phyloP scores from a whole-genome alignment of 2,797 vertebrate genomes.

The Thaleichthys pacificus region DNA sequence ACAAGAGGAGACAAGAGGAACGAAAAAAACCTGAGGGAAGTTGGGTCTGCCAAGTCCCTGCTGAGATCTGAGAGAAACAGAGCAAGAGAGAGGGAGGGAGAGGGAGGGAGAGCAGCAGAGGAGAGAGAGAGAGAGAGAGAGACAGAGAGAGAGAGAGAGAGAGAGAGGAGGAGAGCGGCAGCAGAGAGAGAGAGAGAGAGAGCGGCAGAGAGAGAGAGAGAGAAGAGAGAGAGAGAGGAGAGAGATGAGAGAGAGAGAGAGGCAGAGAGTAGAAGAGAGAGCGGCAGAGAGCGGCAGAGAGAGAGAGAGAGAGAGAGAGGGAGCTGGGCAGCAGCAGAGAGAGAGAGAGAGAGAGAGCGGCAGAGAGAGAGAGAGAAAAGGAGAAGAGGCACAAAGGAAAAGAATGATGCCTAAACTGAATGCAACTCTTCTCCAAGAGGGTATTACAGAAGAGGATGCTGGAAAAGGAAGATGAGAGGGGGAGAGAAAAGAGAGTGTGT shows the following conservation, averaged over 20 bases:
- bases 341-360: background rate
- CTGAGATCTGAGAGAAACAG: constrained; percentile 37
- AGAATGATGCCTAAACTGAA: constrained; percentile 55
- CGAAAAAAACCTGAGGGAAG: background rate
- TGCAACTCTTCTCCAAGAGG: constrained; percentile 44
- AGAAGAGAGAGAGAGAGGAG: constrained; percentile 25
- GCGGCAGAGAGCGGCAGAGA: background rate
- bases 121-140: background rate
- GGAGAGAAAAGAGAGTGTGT: constrained; percentile 11
- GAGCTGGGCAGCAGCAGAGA: too few relatives aligned
- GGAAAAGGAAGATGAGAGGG: constrained; percentile 11
- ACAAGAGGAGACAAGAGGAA: background rate
- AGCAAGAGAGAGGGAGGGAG: constrained; percentile 6
- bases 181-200: constrained; percentile 27
- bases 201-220: constrained; percentile 26
- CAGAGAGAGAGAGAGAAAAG: background rate
- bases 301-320: background rate
- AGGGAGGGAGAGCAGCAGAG: background rate
- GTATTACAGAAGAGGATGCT: constrained; percentile 32
- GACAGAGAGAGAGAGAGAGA: constrained; percentile 30
- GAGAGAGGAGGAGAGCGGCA: constrained; percentile 35
- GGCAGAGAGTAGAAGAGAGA: too few relatives aligned
- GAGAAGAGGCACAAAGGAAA: constrained; percentile 37
- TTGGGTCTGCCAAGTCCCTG: constrained; percentile 12
- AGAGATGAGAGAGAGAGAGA: too few relatives aligned